Conservation (phyloP, 2,113 vertebrate species). For the Aleadryas rufinucha region DNA sequence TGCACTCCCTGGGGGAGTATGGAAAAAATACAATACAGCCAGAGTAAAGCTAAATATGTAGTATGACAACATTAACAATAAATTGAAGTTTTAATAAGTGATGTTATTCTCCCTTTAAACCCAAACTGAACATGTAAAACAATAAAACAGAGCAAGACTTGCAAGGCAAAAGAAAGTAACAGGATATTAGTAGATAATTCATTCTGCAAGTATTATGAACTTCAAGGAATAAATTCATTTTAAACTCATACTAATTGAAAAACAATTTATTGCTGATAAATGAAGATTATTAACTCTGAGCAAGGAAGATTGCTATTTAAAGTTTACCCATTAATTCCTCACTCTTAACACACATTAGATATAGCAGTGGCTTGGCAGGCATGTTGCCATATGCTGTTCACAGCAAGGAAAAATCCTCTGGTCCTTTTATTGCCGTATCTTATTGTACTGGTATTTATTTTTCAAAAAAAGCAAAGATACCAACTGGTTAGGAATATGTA, state of each 20-base stretch:
- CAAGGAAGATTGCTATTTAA: background rate
- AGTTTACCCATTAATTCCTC: background rate
- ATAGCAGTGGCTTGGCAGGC: background rate
- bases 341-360: background rate
- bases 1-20: background rate
- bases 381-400: background rate
- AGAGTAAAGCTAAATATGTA: background rate
- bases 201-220: background rate
- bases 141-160: background rate
- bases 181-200: background rate
- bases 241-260: background rate
- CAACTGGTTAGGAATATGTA: background rate
- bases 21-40: background rate
- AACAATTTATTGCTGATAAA: background rate
- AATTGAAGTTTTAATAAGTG: background rate
- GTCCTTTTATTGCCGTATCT: background rate
- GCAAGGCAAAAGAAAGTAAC: background rate
- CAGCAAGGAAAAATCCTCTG: background rate
- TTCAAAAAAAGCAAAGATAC: background rate
- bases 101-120: background rate
- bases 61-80: background rate
- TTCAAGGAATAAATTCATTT: background rate
- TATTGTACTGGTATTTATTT: background rate
- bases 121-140: background rate
- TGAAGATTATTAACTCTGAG: background rate